Conservation (phyloP, 2,113 vertebrate species). For the Phylloscopus trochiloides region DNA sequence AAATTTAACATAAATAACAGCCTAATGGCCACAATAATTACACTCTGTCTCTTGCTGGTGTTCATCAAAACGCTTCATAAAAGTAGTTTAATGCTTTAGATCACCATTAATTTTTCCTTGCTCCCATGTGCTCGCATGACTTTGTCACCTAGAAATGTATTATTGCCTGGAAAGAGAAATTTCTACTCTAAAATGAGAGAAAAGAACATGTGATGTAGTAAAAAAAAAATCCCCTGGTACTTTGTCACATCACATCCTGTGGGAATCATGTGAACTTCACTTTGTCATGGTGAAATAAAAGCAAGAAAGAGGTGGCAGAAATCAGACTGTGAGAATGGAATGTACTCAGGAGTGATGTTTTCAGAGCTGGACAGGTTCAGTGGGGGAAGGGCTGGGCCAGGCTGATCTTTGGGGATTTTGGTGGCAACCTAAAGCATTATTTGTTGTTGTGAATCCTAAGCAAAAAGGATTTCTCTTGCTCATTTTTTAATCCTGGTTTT, state of each 20-base stretch:
- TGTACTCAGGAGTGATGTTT: not conserved
- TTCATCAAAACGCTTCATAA: constrained; percentile 45
- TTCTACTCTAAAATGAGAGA: not conserved
- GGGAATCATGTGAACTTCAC: not conserved
- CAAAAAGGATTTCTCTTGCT: not conserved
- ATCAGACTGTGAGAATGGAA: not conserved
- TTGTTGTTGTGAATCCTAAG: not conserved
- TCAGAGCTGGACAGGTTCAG: not conserved
- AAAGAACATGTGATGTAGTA: not conserved
- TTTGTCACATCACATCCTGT: not conserved
- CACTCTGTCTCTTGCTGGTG: not conserved
- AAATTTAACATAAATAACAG: not conserved
- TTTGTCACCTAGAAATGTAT: not conserved
- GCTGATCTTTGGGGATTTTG: not conserved
- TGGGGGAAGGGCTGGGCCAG: not conserved
- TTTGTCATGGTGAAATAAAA: not conserved
- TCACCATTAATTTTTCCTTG: not conserved
- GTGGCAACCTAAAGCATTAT: not conserved
- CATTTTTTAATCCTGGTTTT: not conserved
- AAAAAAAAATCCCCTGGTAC: not conserved
- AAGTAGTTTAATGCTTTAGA: not conserved
- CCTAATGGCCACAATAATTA: constrained; percentile 5
- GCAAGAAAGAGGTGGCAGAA: not conserved
- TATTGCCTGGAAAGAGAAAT: not conserved
- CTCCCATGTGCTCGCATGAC: not conserved